Evolutionary conservation across 2,797 vertebrate species (phyloP), one percentile per base, ranked within the genome.

Genomic region (Prunella strophiata): DNA sequence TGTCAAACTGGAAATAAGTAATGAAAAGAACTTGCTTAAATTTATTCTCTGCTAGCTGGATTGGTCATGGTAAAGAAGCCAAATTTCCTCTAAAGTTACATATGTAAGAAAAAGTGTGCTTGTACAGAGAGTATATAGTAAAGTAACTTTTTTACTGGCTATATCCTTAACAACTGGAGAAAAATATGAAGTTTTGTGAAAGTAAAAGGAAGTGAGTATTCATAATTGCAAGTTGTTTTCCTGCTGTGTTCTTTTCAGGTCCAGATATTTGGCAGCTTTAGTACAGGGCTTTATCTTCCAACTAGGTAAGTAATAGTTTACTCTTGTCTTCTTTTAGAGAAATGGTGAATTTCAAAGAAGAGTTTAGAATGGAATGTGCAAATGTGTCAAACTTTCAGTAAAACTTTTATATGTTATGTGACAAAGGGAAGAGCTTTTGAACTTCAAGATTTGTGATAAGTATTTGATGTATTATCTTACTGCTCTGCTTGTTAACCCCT

Each of bases 261-360:
- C 79, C 99, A 99, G 96, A 99, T 99, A 97, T 99, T 99, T 97
- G 99, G 99, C 98, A 99, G 99, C 98, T 99, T 99, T 97, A 99
- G 99, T 96, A 99, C 99, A 80, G 99, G 99, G 66, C 98, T 99
- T 91, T 99, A 99, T 97, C 98, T 99, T 95, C 99, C 99, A 76
- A 99, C 99, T 85, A 99, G 99, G 99, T 99, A 97, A 98, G 98
- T 90, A 61, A 32, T 20, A 30, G 55, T 65, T 94, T 89, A 55
- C 43, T 84, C 48, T 22, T 80, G n/a, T 79, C 2, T 9, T 74
- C 7, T 84, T 48, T 74, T 40, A 88, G 34, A 50, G 9, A 76
- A 68, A 40, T 52, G 45, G 19, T 58, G 25, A 43, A 71, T 80
- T 82, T 91, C 18, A 55, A 59, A 70, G 67, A 26, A 2, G 23